These are phyloP conservation scores for Scopus umbretta DNA, from an alignment of 2,113 vertebrate genomes.

Conservation along the genomic window DNA sequence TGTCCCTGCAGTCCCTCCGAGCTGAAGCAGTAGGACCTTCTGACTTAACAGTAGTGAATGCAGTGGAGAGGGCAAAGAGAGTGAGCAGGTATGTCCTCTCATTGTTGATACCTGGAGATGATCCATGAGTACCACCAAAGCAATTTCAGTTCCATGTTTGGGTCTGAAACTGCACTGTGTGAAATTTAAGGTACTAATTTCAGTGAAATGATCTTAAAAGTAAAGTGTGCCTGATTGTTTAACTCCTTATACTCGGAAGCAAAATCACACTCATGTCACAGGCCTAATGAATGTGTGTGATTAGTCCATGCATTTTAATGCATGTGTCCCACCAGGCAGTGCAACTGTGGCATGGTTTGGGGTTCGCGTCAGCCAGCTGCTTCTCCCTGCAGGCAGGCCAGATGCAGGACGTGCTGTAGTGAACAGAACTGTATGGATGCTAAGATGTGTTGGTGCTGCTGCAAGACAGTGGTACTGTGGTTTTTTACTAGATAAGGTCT, in stretches of 20 bases:
- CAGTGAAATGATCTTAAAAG: background rate
- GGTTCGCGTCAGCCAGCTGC: background rate
- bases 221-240: background rate
- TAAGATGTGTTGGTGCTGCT: background rate
- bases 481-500: background rate
- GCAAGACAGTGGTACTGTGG: background rate
- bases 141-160: background rate
- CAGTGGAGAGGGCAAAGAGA: background rate
- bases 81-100: background rate
- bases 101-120: background rate
- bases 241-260: background rate
- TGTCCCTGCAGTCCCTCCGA: background rate
- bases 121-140: background rate
- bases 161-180: background rate
- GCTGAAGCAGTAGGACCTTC: background rate
- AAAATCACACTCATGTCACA: accelerated
- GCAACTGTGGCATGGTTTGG: accelerated
- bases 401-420: background rate
- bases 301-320: background rate
- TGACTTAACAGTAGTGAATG: background rate
- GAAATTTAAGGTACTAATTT: background rate
- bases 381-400: background rate
- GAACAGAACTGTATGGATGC: background rate
- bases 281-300: accelerated
- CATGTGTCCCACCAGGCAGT: background rate